Base-by-base conservation (phyloP, 2,888 invertebrate genomes). In the Lordiphosa fenestrarum region DNA sequence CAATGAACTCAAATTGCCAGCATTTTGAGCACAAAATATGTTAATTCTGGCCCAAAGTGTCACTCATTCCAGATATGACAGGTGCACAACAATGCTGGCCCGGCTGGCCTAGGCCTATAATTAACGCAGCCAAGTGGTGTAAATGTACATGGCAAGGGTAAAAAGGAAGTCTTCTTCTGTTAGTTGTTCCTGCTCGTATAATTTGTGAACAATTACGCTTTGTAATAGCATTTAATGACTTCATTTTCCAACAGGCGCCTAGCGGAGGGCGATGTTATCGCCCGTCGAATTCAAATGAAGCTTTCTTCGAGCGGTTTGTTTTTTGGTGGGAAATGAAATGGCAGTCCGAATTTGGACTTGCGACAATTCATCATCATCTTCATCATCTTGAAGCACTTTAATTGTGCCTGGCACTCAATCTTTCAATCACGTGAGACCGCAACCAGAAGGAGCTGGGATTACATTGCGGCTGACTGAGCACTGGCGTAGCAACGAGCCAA, bases 371-470 rank as follows among this genome's bases (percentile, higher is more conserved):
- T 46, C 46, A 10, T 49, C 38, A 25, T 38, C 38, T 13, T 13
- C 42, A 42, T 59, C 68, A 78, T 73, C 73, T 58, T 67, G 56
- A 66, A 68, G 72, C 73, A 66, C 70, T 82, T 81, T 81, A 81
- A 81, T 85, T 85, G 86, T 77, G 77, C 66, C 71, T 85, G 86
- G 85, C 86, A 86, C 86, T 86, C 86, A 86, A 86, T 86, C 86
- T 86, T 75, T 76, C 85, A 86, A 86, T 86, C 85, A 83, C 66
- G 65, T 69, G 66, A 69, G 66, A 57, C 25, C 33, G 39, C 47
- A 40, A 25, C 21, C 25, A 44, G 15, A 21, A 37, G 44, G 41
- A 37, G 30, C 25, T 12, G 30, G 53, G 77, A 80, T 77, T 73
- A 71, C 80, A 72, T 66, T 30, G 66, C 58, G 65, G 65, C 53